Evolutionary conservation across 2,797 vertebrate species (phyloP), one percentile per base, ranked within the genome.

Genomic region (Oreortyx pictus): DNA sequence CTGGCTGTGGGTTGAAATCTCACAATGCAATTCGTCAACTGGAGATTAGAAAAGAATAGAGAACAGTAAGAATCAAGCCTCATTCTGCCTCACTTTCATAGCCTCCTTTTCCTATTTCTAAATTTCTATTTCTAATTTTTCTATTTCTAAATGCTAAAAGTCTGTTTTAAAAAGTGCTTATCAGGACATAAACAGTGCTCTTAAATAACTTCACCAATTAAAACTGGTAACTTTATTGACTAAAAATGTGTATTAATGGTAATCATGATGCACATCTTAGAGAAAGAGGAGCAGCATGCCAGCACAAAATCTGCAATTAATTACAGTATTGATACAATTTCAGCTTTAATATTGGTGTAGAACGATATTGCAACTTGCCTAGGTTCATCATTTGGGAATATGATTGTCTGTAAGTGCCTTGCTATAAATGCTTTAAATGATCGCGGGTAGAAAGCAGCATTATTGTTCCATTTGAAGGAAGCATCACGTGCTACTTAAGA

Each of bases 381-480:
- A 31, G 8, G 5, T 35, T 57, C 46, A 83, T 25, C 2, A 4
- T 46, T 65, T 65, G 7, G 14, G 25, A 65, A 79, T 61, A 46
- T 2, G 35, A 3, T 24, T 61, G 16, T 52, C 20, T 43, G 24
- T 64, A 44, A 22, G 3, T 23, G 27, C 4, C 75, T 1, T 41
- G 54, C 41, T 76, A 25, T 54, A 35, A 82, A 31, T 17, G 59
- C 11, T 56, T 77, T 57, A 82, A 85, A 41, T 8, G 14, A 0
- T 4, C 24, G 8, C 9, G 7, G 2, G 1, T 2, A 35, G 33
- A 60, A 66, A 71, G n/a, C 14, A 64, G 4, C 2, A 19, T 47
- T 70, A 29, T 60, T 64, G 6, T 67, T 47, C 4, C 7, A 25
- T 59, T 77, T 77, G 44, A 76, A 80, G 84, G 14, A 33, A 3